Conservation (phyloP, 2,113 vertebrate genomes). For the Hystrix cristata region DNA sequence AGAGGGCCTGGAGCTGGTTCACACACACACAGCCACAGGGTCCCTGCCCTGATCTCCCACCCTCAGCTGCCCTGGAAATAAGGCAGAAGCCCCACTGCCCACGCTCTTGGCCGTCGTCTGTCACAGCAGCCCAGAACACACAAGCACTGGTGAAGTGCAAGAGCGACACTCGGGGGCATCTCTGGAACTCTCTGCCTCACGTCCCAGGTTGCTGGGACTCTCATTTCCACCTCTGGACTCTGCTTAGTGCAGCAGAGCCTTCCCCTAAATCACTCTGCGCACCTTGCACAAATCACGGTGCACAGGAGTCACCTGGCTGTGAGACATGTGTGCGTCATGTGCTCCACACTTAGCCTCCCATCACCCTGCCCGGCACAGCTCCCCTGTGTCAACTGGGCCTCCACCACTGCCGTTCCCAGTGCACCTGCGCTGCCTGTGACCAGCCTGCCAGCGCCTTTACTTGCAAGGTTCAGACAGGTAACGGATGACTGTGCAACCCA, state of each 20-base stretch:
- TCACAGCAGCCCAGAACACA: no score
- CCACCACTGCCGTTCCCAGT: no score
- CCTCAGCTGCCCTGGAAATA: no score
- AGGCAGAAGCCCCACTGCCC: no score
- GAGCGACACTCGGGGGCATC: not conserved
- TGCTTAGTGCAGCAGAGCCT: not conserved
- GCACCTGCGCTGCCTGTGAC: not conserved
- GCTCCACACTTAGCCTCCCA: not conserved
- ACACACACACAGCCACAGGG: not conserved
- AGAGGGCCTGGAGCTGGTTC: not conserved
- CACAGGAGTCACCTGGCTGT: no score
- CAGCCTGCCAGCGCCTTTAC: accelerated
- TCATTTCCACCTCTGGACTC: not conserved
- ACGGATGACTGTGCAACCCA: no score
- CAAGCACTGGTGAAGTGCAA: no score
- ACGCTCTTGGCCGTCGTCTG: no score
- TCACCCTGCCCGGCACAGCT: not conserved
- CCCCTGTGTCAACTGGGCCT: accelerated
- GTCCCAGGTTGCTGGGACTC: not conserved
- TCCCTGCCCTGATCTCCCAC: no score
- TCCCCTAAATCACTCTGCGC: not conserved
- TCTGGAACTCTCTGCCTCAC: not conserved
- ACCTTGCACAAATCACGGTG: not conserved
- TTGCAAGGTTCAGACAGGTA: not conserved
- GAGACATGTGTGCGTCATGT: accelerated